These are phyloP conservation scores for Ochropacha duplaris DNA, from an alignment of 2,888 invertebrate genomes.

Conservation along the genomic window DNA sequence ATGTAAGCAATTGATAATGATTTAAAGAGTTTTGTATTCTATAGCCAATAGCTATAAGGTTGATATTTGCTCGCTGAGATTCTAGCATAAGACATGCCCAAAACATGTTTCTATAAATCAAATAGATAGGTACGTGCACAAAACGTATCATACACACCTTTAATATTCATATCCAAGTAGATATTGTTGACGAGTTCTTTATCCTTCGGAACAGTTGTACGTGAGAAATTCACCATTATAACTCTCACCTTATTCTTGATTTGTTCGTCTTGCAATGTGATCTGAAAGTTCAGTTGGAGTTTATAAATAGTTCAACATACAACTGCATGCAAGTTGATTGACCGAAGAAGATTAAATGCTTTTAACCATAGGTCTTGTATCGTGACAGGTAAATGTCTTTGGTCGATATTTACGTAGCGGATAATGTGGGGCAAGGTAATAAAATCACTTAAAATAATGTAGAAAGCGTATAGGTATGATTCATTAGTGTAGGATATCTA, in stretches of 20 bases:
- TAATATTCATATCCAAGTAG: conserved; percentile 67
- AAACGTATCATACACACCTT: conserved; percentile 45
- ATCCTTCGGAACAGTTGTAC: conserved; percentile 52
- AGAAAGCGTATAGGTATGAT: too few relatives aligned
- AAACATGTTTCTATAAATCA: neutral
- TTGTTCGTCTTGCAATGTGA: conserved; percentile 76
- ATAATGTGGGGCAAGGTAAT: neutral
- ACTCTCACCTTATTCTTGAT: conserved; percentile 79
- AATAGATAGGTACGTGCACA: neutral
- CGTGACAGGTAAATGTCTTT: neutral
- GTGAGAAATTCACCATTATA: conserved; percentile 73
- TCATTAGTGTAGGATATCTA: too few relatives aligned
- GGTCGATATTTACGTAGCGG: neutral
- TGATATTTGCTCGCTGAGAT: too few relatives aligned
- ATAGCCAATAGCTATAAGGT: too few relatives aligned
- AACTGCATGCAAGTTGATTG: neutral
- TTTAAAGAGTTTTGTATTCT: too few relatives aligned
- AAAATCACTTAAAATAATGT: too few relatives aligned
- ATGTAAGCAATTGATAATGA: too few relatives aligned
- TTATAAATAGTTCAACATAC: conserved; percentile 11
- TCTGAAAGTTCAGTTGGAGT: conserved; percentile 49
- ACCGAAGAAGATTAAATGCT: neutral
- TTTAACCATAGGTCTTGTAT: neutral
- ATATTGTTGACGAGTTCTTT: conserved; percentile 69
- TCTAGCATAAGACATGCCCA: too few relatives aligned